Evolutionary conservation across 2,888 invertebrate species (phyloP).

Genomic region (Anthophora plumipes): DNA sequence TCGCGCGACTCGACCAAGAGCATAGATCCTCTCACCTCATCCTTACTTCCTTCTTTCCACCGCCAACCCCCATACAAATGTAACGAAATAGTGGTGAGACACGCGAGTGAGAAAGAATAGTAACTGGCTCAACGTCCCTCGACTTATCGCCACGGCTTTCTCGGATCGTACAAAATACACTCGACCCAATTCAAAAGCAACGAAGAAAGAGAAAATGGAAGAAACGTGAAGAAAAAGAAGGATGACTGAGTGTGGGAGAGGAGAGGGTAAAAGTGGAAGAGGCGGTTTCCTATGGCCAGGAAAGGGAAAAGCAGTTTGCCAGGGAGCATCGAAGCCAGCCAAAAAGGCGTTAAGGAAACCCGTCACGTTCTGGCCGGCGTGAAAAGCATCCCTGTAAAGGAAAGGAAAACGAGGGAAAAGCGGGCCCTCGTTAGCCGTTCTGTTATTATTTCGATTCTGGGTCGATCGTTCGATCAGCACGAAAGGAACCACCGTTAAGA

Average conservation of each 20-base stretch:
- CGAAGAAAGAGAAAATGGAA: conserved; percentile 24
- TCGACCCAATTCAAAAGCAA: conserved; percentile 51
- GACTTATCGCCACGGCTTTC: conserved; percentile 56
- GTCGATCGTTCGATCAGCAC: conserved; percentile 66
- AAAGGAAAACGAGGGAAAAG: conserved; percentile 67
- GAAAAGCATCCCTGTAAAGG: conserved; percentile 65
- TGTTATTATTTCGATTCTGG: conserved; percentile 73
- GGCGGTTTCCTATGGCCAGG: conserved; percentile 44
- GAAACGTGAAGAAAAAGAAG: conserved; percentile 24
- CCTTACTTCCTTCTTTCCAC: background rate
- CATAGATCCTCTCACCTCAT: conserved; percentile 35
- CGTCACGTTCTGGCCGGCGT: conserved; percentile 67
- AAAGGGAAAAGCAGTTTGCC: conserved; percentile 64
- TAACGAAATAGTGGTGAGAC: conserved; percentile 62
- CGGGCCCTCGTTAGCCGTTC: conserved; percentile 68
- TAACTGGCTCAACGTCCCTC: conserved; percentile 51
- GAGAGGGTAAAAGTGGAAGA: background rate
- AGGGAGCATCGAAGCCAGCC: conserved; percentile 57
- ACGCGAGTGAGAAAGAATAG: conserved; percentile 52
- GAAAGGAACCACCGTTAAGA: conserved; percentile 50
- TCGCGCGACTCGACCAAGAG: conserved; percentile 39
- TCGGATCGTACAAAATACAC: conserved; percentile 43
- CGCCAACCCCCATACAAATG: conserved; percentile 18
- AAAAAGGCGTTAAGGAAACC: conserved; percentile 66
- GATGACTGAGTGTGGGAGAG: background rate